These are phyloP conservation scores for Enteromius treurensis DNA, from an alignment of 2,797 vertebrate species.

Conservation along the genomic window DNA sequence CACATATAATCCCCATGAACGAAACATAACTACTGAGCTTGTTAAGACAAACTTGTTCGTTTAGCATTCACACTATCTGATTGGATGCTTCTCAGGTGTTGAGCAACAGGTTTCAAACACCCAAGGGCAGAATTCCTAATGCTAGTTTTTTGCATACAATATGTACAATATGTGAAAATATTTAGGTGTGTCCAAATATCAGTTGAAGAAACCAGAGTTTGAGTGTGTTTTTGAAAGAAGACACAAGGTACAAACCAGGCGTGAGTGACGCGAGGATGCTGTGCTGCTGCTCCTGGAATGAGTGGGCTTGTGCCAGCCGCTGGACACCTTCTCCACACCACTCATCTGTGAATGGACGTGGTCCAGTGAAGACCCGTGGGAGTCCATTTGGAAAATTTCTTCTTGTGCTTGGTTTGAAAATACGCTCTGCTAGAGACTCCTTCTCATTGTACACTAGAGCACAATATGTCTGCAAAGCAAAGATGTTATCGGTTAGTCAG, in stretches of 20 bases:
- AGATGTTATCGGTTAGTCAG: neutral
- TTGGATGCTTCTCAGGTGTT: conserved; percentile 11
- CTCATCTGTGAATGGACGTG: conserved; percentile 77
- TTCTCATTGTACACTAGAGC: conserved; percentile 49
- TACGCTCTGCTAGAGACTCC: conserved; percentile 46
- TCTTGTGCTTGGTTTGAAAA: conserved; percentile 25
- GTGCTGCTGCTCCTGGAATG: conserved; percentile 87
- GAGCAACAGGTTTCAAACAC: conserved; percentile 53
- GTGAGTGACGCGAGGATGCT: conserved; percentile 83
- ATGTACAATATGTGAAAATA: neutral
- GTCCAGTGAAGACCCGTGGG: conserved; percentile 65
- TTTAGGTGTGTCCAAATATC: conserved; percentile 20
- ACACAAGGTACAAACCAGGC: conserved; percentile 77
- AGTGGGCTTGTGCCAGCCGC: conserved; percentile 72
- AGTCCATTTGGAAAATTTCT: conserved; percentile 66
- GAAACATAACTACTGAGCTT: neutral
- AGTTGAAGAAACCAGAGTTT: neutral
- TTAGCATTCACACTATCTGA: conserved; percentile 1
- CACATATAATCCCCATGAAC: neutral
- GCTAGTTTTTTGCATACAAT: neutral
- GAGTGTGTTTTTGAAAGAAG: neutral
- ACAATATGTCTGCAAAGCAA: conserved; percentile 41
- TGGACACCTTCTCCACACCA: conserved; percentile 80
- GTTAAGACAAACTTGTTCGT: conserved; percentile 37
- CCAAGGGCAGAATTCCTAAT: conserved; percentile 1